Percentiles rank a stretch among this genome's conserved stretches.
These are phyloP conservation scores for Clupea harengus DNA, from an alignment of 2,113 vertebrate genomes.

Conservation along the genomic window DNA sequence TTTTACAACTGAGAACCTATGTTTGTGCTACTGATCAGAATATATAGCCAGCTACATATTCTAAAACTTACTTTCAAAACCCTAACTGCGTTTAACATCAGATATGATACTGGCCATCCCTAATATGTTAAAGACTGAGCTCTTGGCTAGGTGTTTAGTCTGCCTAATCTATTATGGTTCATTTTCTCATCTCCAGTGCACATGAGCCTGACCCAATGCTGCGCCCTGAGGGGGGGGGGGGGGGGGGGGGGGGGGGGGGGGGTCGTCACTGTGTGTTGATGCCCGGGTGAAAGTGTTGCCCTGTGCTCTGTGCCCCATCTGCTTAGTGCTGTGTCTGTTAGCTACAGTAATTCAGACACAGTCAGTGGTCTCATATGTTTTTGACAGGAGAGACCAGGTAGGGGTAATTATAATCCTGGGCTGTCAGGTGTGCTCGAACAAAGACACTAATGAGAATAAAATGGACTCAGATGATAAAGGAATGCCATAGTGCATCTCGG, in stretches of 20 bases:
- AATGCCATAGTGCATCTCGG: background rate
- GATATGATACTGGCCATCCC: background rate
- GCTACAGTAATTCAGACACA: constrained; percentile 5
- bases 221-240: background rate
- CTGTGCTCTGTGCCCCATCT: background rate
- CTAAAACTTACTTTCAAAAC: no score
- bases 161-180: background rate
- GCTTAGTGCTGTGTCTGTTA: background rate
- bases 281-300: background rate
- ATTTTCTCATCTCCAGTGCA: background rate
- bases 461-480: background rate
- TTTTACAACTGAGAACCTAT: background rate
- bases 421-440: background rate
- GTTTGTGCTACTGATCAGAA: background rate
- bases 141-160: background rate
- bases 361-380: constrained; percentile 9
- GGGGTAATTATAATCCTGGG: background rate
- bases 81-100: background rate
- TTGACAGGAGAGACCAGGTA: background rate
- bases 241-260: background rate
- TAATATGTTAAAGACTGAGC: background rate
- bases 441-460: background rate
- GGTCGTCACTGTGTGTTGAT: background rate
- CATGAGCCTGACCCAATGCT: background rate
- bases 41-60: background rate